Conservation (phyloP, 1,140 invertebrate genomes). For the Tyrophagus putrescentiae region DNA sequence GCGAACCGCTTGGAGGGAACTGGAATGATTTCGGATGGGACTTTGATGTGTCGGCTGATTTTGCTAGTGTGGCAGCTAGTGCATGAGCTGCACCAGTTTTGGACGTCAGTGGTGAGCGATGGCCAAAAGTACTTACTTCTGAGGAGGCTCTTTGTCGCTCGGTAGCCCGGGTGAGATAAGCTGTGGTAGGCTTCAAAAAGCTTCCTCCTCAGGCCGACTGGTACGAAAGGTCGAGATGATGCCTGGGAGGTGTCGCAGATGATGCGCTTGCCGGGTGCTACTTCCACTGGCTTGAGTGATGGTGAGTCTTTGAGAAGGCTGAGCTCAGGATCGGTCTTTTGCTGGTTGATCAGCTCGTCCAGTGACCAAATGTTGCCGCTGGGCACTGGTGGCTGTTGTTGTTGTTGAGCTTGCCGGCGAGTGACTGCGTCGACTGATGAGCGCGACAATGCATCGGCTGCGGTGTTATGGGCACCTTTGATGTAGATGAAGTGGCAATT, state of each 20-base stretch:
- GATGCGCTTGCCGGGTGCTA: no score
- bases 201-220: not conserved
- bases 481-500: slow-evolving; percentile 32
- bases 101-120: not conserved
- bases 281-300: no score
- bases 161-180: not conserved
- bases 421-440: not conserved
- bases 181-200: not conserved
- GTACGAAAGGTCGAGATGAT: not conserved
- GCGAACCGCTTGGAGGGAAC: slow-evolving; percentile 27
- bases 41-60: slow-evolving; percentile 14
- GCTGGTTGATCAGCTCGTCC: not conserved
- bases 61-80: slow-evolving; percentile 19
- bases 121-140: not conserved
- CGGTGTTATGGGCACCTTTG: slow-evolving; percentile 30
- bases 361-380: not conserved
- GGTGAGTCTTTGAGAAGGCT: no score
- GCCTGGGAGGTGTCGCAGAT: not conserved
- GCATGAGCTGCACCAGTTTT: not conserved
- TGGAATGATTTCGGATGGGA: not conserved
- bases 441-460: slow-evolving; percentile 15
- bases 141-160: not conserved
- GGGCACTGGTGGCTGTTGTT: not conserved
- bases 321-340: not conserved
- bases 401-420: not conserved